Conservation (phyloP, 1,140 invertebrate genomes). For the Hylaeus volcanicus region DNA sequence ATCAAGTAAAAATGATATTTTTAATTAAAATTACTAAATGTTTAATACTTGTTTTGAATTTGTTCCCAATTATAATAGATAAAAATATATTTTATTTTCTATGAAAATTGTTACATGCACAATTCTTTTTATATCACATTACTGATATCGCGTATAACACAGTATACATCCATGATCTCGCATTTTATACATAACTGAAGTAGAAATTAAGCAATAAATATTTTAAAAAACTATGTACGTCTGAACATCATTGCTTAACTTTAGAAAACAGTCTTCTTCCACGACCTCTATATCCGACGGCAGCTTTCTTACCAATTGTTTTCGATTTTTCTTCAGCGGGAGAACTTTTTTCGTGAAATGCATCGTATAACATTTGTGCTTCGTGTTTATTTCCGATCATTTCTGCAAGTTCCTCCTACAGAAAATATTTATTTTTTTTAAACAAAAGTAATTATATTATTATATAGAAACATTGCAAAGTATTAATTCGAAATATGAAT, state of each 20-base stretch:
- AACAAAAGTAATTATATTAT: not conserved
- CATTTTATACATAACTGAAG: constrained; percentile 22
- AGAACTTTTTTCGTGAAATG: constrained; percentile 83
- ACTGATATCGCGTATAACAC: not conserved
- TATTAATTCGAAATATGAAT: not conserved
- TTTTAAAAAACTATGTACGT: not conserved
- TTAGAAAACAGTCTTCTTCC: constrained; percentile 72
- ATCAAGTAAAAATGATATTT: not conserved
- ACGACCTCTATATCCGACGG: constrained; percentile 64
- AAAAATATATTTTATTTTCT: constrained; percentile 13
- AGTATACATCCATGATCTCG: not conserved
- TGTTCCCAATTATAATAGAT: not conserved
- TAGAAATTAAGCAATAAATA: not conserved
- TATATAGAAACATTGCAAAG: not conserved
- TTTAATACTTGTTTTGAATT: not conserved
- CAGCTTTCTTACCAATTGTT: constrained; percentile 29
- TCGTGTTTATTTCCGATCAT: constrained; percentile 86
- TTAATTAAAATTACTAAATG: not conserved
- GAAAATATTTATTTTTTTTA: constrained; percentile 44
- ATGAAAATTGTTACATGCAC: constrained; percentile 5
- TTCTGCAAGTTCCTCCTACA: constrained; percentile 83
- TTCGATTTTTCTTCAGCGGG: constrained; percentile 73
- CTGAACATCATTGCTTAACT: constrained; percentile 61
- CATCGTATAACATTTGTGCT: constrained; percentile 83
- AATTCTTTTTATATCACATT: constrained; percentile 20